Conservation (phyloP, 2,113 vertebrate species). For the Sardina pilchardus region DNA sequence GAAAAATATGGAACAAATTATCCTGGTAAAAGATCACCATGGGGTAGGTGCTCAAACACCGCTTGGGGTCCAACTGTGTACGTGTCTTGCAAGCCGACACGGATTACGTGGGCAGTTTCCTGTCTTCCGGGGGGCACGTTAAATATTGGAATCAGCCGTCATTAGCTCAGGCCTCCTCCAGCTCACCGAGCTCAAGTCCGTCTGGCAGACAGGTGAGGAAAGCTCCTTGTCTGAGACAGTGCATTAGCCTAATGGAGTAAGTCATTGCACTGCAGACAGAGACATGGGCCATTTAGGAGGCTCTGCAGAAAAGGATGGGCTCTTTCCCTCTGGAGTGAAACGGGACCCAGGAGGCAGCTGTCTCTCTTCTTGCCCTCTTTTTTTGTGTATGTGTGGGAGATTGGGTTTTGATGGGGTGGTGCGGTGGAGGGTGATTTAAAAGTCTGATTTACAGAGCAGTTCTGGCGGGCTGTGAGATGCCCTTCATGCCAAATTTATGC, state of each 20-base stretch:
- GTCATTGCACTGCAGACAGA: slow-evolving; percentile 2
- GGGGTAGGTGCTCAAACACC: background rate
- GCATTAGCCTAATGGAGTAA: slow-evolving; percentile 20
- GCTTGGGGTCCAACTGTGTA: background rate
- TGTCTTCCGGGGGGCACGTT: background rate
- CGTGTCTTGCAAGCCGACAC: background rate
- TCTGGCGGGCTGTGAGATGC: background rate
- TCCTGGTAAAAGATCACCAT: background rate
- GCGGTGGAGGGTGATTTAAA: slow-evolving; percentile 16
- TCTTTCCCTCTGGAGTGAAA: background rate
- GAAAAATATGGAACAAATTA: background rate
- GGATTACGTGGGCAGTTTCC: background rate
- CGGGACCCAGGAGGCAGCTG: slow-evolving; percentile 26
- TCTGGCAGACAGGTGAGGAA: background rate
- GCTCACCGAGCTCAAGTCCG: background rate
- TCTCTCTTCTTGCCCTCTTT: background rate
- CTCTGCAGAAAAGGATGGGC: background rate
- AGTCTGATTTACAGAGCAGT: slow-evolving; percentile 6
- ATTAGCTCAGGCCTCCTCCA: background rate
- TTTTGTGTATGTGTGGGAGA: background rate
- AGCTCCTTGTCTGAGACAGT: background rate
- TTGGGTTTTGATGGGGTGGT: background rate
- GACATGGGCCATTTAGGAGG: slow-evolving; percentile 1
- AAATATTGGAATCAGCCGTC: background rate
- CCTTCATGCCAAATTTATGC: slow-evolving; percentile 31